Evolutionary conservation across 2,888 invertebrate species (phyloP), one percentile per base, ranked within the genome.

Genomic region (Tuberolachnus salignus): DNA sequence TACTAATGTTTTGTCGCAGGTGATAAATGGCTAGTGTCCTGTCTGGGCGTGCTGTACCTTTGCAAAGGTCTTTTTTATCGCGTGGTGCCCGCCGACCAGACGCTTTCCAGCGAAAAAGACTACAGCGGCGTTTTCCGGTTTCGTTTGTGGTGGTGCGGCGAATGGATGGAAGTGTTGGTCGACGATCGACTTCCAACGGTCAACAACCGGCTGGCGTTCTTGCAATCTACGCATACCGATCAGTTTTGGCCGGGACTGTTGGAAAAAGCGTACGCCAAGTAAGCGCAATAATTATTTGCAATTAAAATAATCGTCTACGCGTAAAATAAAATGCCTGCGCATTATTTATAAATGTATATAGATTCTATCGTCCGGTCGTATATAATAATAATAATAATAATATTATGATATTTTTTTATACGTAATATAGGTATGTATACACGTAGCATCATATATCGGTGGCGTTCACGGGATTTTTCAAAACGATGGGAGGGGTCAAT

Each of bases 211-310:
- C 88, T 95, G 81, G 94, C 94, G 55, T 96, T 96, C 86, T 88
- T 95, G 81, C 95, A 95, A 85, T 90, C 92, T 59, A 91, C 91
- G 82, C 88, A 91, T 82, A 91, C 92, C 1, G 92, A 93, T 83
- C 93, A 94, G 84, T 93, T 92, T 84, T 96, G 95, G 95, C 93
- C 95, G 0, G 92, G 94, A 0, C 87, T 96, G 42, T 87, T 96
- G 72, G 96, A 96, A 86, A 96, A 96, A 86, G 96, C 96, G 0
- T 95, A 95, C 83, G 95, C 95, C 80, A 95, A 96, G 92, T 92
- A 85, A 89, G 90, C 87, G 6, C 21, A 13, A 16, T 16, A 34
- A 34, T 34, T 34, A 34, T 34, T 34, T 34, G 34, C 34, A 34
- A 34, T 34, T 34, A 34, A 34, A 34, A 34, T 34, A 34, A 34